Evolutionary conservation across 2,113 vertebrate species (phyloP).

Genomic region (Acrocephalus arundinaceus): DNA sequence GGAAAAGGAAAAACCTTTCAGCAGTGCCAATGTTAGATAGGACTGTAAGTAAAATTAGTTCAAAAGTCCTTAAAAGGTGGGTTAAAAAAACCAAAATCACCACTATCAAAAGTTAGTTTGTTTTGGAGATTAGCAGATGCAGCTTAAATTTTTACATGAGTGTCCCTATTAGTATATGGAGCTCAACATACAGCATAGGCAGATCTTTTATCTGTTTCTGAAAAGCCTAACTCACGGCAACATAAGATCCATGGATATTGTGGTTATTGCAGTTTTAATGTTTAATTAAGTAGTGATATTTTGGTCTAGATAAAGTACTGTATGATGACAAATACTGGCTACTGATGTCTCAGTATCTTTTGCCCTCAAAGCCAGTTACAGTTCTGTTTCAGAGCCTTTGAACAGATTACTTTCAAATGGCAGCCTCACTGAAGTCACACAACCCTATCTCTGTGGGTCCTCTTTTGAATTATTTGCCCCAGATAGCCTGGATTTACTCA

Average conservation of each 20-base stretch:
- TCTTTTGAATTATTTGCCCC: background rate
- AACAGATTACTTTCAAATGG: background rate
- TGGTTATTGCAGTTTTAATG: background rate
- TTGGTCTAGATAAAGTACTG: background rate
- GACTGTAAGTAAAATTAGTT: background rate
- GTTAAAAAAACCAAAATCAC: too few relatives aligned
- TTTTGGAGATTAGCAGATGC: background rate
- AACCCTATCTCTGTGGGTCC: accelerated
- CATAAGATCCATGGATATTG: background rate
- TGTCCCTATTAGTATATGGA: background rate
- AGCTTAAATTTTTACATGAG: background rate
- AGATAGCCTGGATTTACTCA: background rate
- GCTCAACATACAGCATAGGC: background rate
- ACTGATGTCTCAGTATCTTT: accelerated
- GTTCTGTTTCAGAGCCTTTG: background rate
- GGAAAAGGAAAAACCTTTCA: background rate
- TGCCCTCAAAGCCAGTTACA: background rate
- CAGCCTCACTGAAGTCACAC: background rate
- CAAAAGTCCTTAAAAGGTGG: background rate
- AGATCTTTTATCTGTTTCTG: background rate
- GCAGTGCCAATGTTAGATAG: background rate
- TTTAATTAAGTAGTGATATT: background rate
- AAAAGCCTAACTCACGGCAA: background rate
- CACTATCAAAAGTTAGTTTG: background rate
- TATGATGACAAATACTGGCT: background rate